A percentile compares a stretch with the other conserved stretches of the same genome.
Conservation (phyloP, 2,797 vertebrate species). For the Masticophis lateralis region DNA sequence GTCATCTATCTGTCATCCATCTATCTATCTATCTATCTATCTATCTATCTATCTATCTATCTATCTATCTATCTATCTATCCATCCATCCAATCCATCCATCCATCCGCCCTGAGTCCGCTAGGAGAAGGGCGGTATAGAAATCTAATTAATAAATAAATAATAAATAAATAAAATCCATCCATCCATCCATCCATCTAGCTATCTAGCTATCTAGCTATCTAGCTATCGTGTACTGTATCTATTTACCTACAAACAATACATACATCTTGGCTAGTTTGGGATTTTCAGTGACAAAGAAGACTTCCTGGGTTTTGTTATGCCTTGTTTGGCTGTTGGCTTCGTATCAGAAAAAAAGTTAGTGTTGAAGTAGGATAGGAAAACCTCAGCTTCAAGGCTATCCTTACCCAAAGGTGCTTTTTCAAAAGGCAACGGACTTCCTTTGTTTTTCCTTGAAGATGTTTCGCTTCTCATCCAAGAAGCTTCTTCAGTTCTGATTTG, state of each 20-base stretch:
- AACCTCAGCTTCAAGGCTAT: background rate
- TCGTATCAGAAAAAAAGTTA: background rate
- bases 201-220: too few relatives aligned
- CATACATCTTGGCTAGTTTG: background rate
- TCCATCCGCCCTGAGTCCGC: too few relatives aligned
- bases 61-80: too few relatives aligned
- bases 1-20: too few relatives aligned
- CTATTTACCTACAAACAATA: background rate
- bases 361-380: background rate
- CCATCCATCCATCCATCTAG: too few relatives aligned
- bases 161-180: too few relatives aligned
- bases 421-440: background rate
- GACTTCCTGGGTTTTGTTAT: background rate
- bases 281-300: background rate
- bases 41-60: too few relatives aligned
- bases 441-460: background rate
- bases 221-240: too few relatives aligned
- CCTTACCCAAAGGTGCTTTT: background rate
- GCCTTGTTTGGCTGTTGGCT: background rate
- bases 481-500: background rate
- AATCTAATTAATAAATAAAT: too few relatives aligned
- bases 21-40: too few relatives aligned
- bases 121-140: too few relatives aligned
- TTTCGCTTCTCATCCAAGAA: background rate
- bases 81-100: too few relatives aligned